A percentile compares a stretch with the other conserved stretches of the same genome.
Conservation (phyloP, 1,140 invertebrate genomes). For the Drosophila mayri region DNA sequence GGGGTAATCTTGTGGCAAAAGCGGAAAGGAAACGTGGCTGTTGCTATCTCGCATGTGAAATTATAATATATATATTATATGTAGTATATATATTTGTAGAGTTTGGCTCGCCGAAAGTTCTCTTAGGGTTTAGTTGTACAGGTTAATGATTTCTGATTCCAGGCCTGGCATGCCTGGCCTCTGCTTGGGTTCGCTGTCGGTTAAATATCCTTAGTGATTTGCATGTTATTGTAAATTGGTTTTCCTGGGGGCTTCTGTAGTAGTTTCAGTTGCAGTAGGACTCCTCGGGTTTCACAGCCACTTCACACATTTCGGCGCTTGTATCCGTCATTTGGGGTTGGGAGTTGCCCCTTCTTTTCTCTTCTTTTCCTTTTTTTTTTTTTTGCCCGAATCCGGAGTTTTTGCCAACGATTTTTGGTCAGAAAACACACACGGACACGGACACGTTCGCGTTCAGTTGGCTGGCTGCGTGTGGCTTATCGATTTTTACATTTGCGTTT, state of each 20-base stretch:
- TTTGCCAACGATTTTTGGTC: constrained; percentile 55
- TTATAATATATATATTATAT: constrained; percentile 46
- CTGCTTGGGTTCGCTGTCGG: constrained; percentile 15
- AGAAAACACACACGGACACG: constrained; percentile 67
- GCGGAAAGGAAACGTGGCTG: constrained; percentile 80
- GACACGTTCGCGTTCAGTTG: constrained; percentile 76
- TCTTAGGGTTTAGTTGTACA: constrained; percentile 60
- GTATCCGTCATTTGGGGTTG: constrained; percentile 44
- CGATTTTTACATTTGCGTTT: constrained; percentile 83
- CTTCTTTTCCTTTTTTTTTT: constrained; percentile 6
- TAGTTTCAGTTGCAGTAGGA: constrained; percentile 57
- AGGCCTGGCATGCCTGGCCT: constrained; percentile 24
- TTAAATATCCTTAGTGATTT: constrained; percentile 64
- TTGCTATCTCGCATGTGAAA: constrained; percentile 77
- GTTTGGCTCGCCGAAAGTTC: constrained; percentile 77
- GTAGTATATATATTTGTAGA: constrained; percentile 38
- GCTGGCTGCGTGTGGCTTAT: constrained; percentile 81
- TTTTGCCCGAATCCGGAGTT: constrained; percentile 48
- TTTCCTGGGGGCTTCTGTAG: constrained; percentile 23
- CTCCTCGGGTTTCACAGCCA: constrained; percentile 79
- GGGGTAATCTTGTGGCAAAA: constrained; percentile 69
- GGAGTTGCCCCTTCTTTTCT: constrained; percentile 15
- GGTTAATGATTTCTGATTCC: constrained; percentile 45
- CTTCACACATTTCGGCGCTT: constrained; percentile 79
- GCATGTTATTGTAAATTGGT: constrained; percentile 57